Conservation (phyloP, 1,140 invertebrate species). For the Drosophila busckii region DNA sequence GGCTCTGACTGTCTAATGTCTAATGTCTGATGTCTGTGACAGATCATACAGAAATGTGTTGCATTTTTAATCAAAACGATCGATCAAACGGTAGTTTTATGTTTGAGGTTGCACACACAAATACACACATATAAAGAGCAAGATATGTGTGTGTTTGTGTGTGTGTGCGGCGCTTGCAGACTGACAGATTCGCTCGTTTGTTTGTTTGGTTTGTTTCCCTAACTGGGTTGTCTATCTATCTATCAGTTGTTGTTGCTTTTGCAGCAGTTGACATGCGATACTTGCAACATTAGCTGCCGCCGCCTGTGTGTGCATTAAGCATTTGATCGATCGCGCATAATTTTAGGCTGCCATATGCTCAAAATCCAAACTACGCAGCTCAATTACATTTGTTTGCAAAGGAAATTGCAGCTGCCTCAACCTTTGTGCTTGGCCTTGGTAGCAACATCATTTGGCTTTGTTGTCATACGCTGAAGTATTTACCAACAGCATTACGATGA, state of each 20-base stretch:
- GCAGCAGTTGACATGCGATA: slow-evolving; percentile 64
- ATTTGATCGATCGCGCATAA: slow-evolving; percentile 64
- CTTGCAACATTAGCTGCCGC: slow-evolving; percentile 35
- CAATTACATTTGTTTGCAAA: too few species aligned
- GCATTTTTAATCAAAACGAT: slow-evolving; percentile 78
- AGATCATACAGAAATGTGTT: slow-evolving; percentile 78
- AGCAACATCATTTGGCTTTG: slow-evolving; percentile 29
- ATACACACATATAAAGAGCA: slow-evolving; percentile 18
- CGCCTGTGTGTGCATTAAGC: slow-evolving; percentile 47
- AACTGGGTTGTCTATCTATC: slow-evolving; percentile 40
- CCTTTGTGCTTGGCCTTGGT: too few species aligned
- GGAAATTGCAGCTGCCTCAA: too few species aligned
- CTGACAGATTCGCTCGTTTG: not conserved
- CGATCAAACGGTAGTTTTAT: slow-evolving; percentile 78
- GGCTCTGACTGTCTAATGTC: slow-evolving; percentile 41
- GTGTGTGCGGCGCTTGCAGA: slow-evolving; percentile 4
- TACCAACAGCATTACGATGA: slow-evolving; percentile 69
- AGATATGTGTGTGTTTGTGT: slow-evolving; percentile 16
- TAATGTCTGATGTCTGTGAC: slow-evolving; percentile 55
- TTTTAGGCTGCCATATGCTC: too few species aligned
- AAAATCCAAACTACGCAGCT: too few species aligned
- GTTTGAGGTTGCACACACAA: slow-evolving; percentile 24
- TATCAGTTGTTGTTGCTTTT: slow-evolving; percentile 36
- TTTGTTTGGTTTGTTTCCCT: slow-evolving; percentile 42
- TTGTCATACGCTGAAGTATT: slow-evolving; percentile 53